Percentiles rank a stretch among this genome's conserved stretches.
These are phyloP conservation scores for Hipposideros armiger DNA, from an alignment of 2,113 vertebrate species.

Conservation along the genomic window DNA sequence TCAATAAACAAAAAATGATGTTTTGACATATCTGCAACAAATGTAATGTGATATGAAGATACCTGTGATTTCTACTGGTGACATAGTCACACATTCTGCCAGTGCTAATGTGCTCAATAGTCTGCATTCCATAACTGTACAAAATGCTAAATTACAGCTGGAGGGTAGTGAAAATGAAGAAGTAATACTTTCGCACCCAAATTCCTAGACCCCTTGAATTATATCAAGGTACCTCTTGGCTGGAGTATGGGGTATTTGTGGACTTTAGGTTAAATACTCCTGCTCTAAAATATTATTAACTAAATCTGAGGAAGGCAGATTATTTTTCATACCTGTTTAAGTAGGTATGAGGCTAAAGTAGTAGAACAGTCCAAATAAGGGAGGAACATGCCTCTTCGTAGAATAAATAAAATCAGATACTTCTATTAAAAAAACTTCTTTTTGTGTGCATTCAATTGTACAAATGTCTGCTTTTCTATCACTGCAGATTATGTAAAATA, in stretches of 20 bases:
- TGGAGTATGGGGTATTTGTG: background rate
- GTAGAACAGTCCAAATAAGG: background rate
- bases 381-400: background rate
- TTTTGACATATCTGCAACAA: slow-evolving; percentile 16
- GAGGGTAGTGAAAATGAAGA: background rate
- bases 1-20: slow-evolving; percentile 48
- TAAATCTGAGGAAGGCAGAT: background rate
- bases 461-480: slow-evolving; percentile 20
- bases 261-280: background rate
- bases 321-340: slow-evolving; percentile 34
- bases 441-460: background rate
- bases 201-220: background rate
- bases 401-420: background rate
- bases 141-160: background rate
- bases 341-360: background rate
- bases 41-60: slow-evolving; percentile 10
- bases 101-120: background rate
- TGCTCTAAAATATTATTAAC: background rate
- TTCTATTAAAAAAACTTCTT: background rate
- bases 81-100: background rate
- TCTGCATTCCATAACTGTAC: background rate
- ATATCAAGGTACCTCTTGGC: background rate
- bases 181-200: background rate
- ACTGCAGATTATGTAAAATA: background rate
- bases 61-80: slow-evolving; percentile 51